Percentiles rank a stretch among this genome's conserved stretches.
phyloP scores from a whole-genome alignment of 2,797 vertebrate genomes.

The Alcedo quadribrachys region DNA sequence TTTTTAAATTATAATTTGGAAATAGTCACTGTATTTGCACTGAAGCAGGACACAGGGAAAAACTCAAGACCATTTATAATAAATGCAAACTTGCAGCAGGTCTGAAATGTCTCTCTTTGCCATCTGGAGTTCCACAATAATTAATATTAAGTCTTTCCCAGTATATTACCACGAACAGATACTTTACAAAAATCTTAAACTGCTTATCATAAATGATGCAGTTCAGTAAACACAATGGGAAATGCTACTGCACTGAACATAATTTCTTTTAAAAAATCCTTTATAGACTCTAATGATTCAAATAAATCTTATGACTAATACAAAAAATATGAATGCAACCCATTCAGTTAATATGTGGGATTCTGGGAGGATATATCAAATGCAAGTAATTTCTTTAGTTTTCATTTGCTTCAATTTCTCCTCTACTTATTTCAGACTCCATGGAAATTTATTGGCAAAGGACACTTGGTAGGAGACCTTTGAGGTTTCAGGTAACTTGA shows the following conservation, averaged over 20 bases:
- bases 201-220: neutral
- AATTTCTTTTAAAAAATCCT: neutral
- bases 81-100: neutral
- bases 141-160: neutral
- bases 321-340: neutral
- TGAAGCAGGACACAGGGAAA: neutral
- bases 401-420: neutral
- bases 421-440: neutral
- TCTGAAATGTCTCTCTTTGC: neutral
- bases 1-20: neutral
- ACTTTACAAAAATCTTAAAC: neutral
- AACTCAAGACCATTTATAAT: neutral
- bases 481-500: neutral
- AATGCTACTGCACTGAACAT: neutral
- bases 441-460: neutral
- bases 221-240: neutral
- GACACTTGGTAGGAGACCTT: neutral
- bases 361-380: neutral
- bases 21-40: neutral
- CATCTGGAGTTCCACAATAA: neutral
- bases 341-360: neutral
- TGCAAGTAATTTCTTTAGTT: neutral
- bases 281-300: neutral
- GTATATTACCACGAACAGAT: neutral
- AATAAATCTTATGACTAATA: neutral